Evolutionary conservation across 2,888 invertebrate genomes (phyloP).

Genomic region (Drosophila hawaiiensis): DNA sequence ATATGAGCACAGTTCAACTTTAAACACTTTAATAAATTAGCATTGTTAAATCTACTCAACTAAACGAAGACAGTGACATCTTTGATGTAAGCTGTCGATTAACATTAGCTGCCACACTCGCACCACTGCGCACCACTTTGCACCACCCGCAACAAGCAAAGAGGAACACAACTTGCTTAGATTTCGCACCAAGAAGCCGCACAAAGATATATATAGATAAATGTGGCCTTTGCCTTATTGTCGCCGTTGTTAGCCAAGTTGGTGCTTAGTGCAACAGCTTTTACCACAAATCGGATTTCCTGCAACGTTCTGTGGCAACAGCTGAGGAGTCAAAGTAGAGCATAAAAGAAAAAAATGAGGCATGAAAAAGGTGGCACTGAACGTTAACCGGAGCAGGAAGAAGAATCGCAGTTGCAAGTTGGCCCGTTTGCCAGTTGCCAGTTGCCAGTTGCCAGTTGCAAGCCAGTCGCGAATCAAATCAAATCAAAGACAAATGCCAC

Average conservation of each 20-base stretch:
- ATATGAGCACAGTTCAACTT: too few species aligned
- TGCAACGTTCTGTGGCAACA: conserved; percentile 70
- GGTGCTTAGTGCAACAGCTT: conserved; percentile 62
- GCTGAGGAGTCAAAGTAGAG: conserved; percentile 61
- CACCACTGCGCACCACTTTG: conserved; percentile 7
- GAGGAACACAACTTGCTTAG: conserved; percentile 35
- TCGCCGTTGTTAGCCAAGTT: conserved; percentile 30
- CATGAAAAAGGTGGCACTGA: conserved; percentile 38
- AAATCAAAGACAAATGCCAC: conserved; percentile 72
- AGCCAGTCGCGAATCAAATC: conserved; percentile 42
- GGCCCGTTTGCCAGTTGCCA: conserved; percentile 7
- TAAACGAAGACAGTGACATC: conserved; percentile 51
- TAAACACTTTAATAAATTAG: background rate
- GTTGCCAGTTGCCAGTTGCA: conserved; percentile 4
- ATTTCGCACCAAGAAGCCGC: conserved; percentile 61
- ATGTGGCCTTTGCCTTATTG: conserved; percentile 15
- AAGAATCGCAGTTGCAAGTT: conserved; percentile 59
- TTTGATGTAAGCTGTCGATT: conserved; percentile 58
- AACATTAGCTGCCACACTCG: conserved; percentile 31
- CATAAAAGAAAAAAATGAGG: conserved; percentile 49
- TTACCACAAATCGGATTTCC: conserved; percentile 82
- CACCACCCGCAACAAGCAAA: conserved; percentile 40
- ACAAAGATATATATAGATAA: conserved; percentile 25
- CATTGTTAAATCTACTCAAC: background rate
- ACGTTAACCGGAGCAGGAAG: conserved; percentile 73